Percentiles rank a stretch among this genome's conserved stretches.
Evolutionary conservation across 2,113 vertebrate genomes (phyloP).

Genomic region (Chrysochloris asiatica): DNA sequence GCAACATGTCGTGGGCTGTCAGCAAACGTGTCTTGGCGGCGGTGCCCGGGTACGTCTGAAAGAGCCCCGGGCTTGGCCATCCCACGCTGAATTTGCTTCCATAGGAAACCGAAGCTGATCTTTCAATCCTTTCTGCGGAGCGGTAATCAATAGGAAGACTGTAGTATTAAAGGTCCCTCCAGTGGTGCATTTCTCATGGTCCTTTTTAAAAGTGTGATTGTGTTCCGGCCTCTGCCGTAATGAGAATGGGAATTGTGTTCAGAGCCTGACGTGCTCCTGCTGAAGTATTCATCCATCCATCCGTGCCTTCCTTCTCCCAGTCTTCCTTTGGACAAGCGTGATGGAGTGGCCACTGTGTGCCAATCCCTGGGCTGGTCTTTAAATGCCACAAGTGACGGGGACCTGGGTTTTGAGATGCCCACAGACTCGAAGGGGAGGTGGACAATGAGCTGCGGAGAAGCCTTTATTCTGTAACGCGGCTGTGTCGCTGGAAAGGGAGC

Average conservation of each 20-base stretch:
- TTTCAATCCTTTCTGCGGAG: background rate
- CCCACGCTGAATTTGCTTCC: slow-evolving; percentile 41
- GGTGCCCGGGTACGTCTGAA: slow-evolving; percentile 45
- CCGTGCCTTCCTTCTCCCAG: background rate
- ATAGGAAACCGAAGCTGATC: slow-evolving; percentile 46
- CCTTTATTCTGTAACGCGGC: no score
- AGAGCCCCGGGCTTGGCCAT: background rate
- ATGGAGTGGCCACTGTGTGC: background rate
- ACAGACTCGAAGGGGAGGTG: background rate
- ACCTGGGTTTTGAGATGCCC: background rate
- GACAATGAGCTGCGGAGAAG: rapidly evolving
- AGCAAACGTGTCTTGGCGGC: background rate
- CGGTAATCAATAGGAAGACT: background rate
- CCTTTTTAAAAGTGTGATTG: background rate
- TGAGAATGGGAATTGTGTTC: slow-evolving; percentile 27
- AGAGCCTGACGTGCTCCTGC: background rate
- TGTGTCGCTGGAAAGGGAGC: no score
- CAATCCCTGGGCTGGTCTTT: background rate
- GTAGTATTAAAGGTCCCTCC: background rate
- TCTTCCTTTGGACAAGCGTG: rapidly evolving
- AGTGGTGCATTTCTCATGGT: background rate
- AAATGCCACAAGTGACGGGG: no score
- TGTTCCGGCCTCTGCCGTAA: background rate
- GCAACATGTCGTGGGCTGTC: slow-evolving; percentile 53
- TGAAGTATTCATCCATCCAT: background rate